Percentiles rank a stretch among this genome's conserved stretches.
phyloP scores from a whole-genome alignment of 2,888 invertebrate genomes.

The Drosophila mercatorum region DNA sequence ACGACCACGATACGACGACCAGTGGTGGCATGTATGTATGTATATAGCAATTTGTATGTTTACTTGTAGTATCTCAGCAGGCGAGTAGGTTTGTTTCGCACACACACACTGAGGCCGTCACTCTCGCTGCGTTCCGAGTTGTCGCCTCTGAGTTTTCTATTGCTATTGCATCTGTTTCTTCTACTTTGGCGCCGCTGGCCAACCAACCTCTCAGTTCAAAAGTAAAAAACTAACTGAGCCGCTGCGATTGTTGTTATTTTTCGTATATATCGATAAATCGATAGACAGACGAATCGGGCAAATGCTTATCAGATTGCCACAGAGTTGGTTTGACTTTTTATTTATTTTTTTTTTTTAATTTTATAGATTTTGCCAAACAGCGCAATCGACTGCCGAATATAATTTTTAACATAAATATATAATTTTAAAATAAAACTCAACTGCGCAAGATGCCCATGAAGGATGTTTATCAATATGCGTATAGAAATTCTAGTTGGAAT shows the following conservation, averaged over 20 bases:
- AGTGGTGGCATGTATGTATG: constrained; percentile 59
- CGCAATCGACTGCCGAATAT: background rate
- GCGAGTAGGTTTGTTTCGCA: constrained; percentile 65
- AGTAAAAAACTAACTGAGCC: constrained; percentile 81
- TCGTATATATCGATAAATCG: constrained; percentile 46
- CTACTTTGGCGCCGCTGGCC: constrained; percentile 46
- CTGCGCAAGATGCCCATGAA: background rate
- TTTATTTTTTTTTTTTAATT: background rate
- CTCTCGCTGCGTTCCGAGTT: constrained; percentile 58
- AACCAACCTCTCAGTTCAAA: constrained; percentile 81
- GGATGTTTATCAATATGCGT: background rate
- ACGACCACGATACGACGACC: constrained; percentile 44
- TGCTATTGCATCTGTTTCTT: constrained; percentile 42
- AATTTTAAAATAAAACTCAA: background rate
- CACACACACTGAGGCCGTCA: constrained; percentile 49
- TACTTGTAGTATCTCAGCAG: constrained; percentile 69
- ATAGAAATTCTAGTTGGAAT: background rate
- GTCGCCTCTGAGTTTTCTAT: constrained; percentile 50
- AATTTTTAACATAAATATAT: background rate
- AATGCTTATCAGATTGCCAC: constrained; percentile 20
- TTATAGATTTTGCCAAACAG: background rate
- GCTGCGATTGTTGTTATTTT: constrained; percentile 48
- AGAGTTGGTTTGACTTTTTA: constrained; percentile 35
- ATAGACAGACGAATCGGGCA: constrained; percentile 15
- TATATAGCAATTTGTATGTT: constrained; percentile 59